These are phyloP conservation scores for Plotosus lineatus DNA, from an alignment of 2,113 vertebrate genomes.

Conservation along the genomic window DNA sequence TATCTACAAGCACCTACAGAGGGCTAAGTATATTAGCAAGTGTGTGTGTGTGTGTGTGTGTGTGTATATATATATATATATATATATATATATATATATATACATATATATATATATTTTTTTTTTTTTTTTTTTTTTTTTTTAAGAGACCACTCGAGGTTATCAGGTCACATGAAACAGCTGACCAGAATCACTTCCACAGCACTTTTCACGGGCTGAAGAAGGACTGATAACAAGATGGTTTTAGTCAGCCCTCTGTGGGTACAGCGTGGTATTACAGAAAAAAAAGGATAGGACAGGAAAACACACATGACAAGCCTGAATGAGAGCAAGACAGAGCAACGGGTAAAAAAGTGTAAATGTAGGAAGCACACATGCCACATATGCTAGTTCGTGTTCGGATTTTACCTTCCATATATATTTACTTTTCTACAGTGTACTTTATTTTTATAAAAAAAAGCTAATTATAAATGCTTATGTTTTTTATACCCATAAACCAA, in stretches of 20 bases:
- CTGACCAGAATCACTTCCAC: background rate
- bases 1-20: slow-evolving; percentile 66
- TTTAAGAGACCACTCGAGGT: background rate
- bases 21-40: slow-evolving; percentile 68
- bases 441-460: background rate
- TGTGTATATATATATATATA: no score
- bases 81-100: no score
- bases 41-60: no score
- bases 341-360: background rate
- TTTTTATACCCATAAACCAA: background rate
- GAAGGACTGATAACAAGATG: background rate
- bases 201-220: background rate
- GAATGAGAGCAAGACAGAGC: background rate
- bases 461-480: no score
- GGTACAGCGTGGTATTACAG: slow-evolving; percentile 65
- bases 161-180: background rate
- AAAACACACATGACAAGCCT: background rate
- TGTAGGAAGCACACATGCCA: background rate
- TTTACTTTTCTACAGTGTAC: no score
- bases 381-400: background rate
- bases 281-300: background rate
- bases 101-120: no score
- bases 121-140: no score
- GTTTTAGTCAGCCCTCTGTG: slow-evolving; percentile 70
- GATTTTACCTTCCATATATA: no score